phyloP scores from a whole-genome alignment of 2,888 invertebrate species.

The Diaphora mendica region DNA sequence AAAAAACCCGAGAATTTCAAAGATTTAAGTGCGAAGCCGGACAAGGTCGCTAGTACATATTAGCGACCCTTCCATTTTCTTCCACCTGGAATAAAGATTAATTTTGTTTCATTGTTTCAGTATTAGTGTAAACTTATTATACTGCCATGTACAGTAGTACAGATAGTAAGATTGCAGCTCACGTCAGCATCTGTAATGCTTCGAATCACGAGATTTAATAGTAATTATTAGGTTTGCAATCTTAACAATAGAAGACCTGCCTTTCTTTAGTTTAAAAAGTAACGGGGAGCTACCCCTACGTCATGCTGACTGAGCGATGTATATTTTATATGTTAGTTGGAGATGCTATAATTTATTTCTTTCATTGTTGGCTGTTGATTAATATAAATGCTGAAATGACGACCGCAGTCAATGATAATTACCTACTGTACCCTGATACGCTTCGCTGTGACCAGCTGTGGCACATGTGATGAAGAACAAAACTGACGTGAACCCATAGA shows the following conservation, averaged over 20 bases:
- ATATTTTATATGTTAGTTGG: background rate
- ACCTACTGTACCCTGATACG: too few relatives aligned
- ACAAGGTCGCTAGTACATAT: too few relatives aligned
- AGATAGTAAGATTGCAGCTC: background rate
- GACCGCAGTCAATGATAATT: background rate
- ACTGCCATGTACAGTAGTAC: background rate
- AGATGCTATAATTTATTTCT: background rate
- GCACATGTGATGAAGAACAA: too few relatives aligned
- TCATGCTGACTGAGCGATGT: background rate
- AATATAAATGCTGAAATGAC: background rate
- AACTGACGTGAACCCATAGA: too few relatives aligned
- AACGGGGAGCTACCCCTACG: background rate
- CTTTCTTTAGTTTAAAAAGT: conserved; percentile 2
- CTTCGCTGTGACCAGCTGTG: too few relatives aligned
- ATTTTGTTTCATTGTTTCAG: background rate
- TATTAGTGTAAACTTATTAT: background rate
- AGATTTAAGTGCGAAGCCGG: too few relatives aligned
- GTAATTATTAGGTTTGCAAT: background rate
- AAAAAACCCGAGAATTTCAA: too few relatives aligned
- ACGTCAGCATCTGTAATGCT: too few relatives aligned
- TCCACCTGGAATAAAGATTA: background rate
- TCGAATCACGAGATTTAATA: conserved; percentile 1
- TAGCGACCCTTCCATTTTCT: too few relatives aligned
- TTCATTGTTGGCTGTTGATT: background rate
- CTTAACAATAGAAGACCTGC: background rate